phyloP scores from a whole-genome alignment of 2,888 invertebrate species.

The Tubulanus polymorphus region DNA sequence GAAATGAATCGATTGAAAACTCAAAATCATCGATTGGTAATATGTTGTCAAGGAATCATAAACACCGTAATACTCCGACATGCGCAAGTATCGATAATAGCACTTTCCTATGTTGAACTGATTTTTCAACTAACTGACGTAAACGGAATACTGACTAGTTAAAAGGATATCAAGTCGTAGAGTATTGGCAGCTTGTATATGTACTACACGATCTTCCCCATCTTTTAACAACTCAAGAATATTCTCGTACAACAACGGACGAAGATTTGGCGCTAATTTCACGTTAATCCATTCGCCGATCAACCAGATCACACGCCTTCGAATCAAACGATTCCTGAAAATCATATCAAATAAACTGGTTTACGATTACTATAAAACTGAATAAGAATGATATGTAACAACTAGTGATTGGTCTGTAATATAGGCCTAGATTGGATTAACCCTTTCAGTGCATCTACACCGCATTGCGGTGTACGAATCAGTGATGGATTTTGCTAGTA shows the following conservation, averaged over 20 bases:
- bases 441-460: no score
- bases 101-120: neutral
- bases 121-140: neutral
- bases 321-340: slow-evolving; percentile 25
- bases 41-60: slow-evolving; percentile 23
- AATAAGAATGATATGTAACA: no score
- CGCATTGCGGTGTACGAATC: no score
- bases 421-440: no score
- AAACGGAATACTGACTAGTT: neutral
- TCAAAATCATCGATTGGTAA: slow-evolving; percentile 83
- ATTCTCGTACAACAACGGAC: slow-evolving; percentile 73
- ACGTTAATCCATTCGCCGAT: slow-evolving; percentile 68
- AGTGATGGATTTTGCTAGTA: no score
- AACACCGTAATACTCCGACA: neutral
- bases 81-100: neutral
- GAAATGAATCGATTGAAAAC: slow-evolving; percentile 80
- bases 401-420: no score
- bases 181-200: slow-evolving; percentile 80
- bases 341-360: no score
- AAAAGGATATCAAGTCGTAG: slow-evolving; percentile 64
- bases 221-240: slow-evolving; percentile 66
- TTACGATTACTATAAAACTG: no score
- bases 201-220: slow-evolving; percentile 82
- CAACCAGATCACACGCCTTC: slow-evolving; percentile 55
- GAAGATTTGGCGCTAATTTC: slow-evolving; percentile 71